Percentiles rank a stretch among this genome's conserved stretches.
These are phyloP conservation scores for Leptinotarsa defecta DNA, from an alignment of 1,140 invertebrate species.

Conservation along the genomic window DNA sequence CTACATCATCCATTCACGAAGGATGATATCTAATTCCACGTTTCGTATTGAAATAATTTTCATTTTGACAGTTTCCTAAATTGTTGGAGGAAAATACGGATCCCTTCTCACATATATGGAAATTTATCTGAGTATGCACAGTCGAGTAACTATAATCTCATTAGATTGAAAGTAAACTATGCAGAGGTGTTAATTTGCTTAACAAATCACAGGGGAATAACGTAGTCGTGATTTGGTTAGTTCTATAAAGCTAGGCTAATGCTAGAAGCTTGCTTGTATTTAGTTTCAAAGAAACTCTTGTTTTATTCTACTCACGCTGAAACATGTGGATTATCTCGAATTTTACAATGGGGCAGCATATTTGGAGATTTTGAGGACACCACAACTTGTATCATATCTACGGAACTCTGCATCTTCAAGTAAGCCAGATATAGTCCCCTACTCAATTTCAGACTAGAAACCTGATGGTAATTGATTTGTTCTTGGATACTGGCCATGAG, in stretches of 20 bases:
- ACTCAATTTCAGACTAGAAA: slow-evolving; percentile 76
- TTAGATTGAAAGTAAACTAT: too few relatives aligned
- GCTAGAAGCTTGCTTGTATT: background rate
- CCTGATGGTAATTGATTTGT: slow-evolving; percentile 91
- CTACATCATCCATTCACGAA: too few relatives aligned
- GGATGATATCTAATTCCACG: too few relatives aligned
- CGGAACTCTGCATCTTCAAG: slow-evolving; percentile 92
- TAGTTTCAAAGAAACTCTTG: background rate
- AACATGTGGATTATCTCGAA: slow-evolving; percentile 93
- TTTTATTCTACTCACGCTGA: slow-evolving; percentile 74
- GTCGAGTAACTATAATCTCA: too few relatives aligned
- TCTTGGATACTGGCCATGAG: slow-evolving; percentile 85
- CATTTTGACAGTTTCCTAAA: too few relatives aligned
- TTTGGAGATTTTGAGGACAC: slow-evolving; percentile 90
- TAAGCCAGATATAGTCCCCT: slow-evolving; percentile 93
- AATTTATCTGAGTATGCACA: too few relatives aligned
- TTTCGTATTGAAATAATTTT: too few relatives aligned
- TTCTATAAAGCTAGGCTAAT: too few relatives aligned
- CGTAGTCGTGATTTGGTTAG: background rate
- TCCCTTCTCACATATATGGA: too few relatives aligned
- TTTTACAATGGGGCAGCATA: slow-evolving; percentile 88
- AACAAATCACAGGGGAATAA: too few relatives aligned
- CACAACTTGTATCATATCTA: slow-evolving; percentile 91
- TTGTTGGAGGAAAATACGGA: too few relatives aligned
- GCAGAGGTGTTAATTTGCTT: too few relatives aligned